Evolutionary conservation across 2,888 invertebrate genomes (phyloP), one percentile per base, ranked within the genome.

Genomic region (Thyatira batis): DNA sequence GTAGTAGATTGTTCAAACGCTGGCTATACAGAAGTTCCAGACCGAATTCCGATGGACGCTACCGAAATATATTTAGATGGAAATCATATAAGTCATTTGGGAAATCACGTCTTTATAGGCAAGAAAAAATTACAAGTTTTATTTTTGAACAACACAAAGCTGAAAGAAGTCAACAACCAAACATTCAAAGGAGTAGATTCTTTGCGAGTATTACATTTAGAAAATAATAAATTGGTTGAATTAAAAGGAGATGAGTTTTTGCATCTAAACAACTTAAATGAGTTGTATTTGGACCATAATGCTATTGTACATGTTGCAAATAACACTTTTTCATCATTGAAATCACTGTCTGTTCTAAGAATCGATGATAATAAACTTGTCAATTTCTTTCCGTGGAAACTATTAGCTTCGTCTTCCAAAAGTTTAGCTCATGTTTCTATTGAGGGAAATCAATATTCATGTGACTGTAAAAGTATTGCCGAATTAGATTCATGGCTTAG

Each of bases 41-140:
- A 95, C 61, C 94, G 95, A 73, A 95, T 97, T 69, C 97, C 97
- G 21, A 97, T 97, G 96, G 97, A 97, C 85, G 96, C 97, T 53
- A 97, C 97, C 49, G 96, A 97, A 89, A 95, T 97, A 76, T 96
- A 96, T 90, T 93, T 97, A 76, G 97, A 97, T 84, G 97, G 97
- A 50, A 96, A 97, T 85, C 92, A 95, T 77, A 93, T 97, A 65
- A 94, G 94, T 58, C 94, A 95, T 76, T 92, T 97, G 60, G 95
- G 95, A 68, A 95, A 95, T 87, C 96, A 97, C 87, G 95, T 96
- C 63, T 97, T 97, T 86, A 96, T 97, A 78, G 97, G 96, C 39
- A 95, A 96, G 85, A 96, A 96, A 84, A 95, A 96, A 84, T 91
- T 97, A 58, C 94, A 95, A 85, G 94, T 95, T 61, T 91, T 97